Percentiles rank a stretch among this genome's conserved stretches.
Conservation (phyloP, 2,797 vertebrate genomes). For the Crocodylus rhombifer region DNA sequence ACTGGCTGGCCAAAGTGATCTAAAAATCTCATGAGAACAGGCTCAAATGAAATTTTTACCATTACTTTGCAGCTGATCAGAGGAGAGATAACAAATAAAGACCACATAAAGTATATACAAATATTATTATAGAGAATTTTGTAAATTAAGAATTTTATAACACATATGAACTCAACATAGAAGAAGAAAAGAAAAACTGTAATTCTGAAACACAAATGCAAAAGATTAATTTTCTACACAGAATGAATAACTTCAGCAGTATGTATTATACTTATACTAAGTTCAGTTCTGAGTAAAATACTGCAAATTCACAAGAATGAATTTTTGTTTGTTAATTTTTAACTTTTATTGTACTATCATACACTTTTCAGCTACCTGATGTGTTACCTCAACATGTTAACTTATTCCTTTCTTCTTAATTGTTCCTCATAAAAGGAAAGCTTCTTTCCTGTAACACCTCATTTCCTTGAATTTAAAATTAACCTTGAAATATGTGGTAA, state of each 20-base stretch:
- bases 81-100: not conserved
- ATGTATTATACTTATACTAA: conserved; percentile 2
- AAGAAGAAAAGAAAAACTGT: conserved; percentile 24
- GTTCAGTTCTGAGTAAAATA: conserved; percentile 56
- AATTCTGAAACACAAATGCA: conserved; percentile 39
- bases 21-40: not conserved
- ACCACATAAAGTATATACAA: not conserved
- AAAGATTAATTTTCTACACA: conserved; percentile 43
- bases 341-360: conserved; percentile 22
- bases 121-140: not conserved
- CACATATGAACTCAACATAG: not conserved
- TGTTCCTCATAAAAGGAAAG: not conserved
- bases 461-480: conserved; percentile 54
- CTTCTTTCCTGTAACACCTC: not conserved
- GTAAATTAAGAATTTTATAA: not conserved
- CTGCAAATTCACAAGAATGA: not conserved
- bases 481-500: conserved; percentile 20
- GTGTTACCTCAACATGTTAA: conserved; percentile 13
- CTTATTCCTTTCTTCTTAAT: not conserved
- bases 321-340: conserved; percentile 23
- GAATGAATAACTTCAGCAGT: conserved; percentile 6
- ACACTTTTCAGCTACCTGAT: conserved; percentile 40
- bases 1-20: not conserved
- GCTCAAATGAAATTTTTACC: not conserved
- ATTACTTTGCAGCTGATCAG: not conserved